Percentiles rank a stretch among this genome's conserved stretches.
phyloP scores from a whole-genome alignment of 1,140 invertebrate species.

The Neodiprion fabricii region DNA sequence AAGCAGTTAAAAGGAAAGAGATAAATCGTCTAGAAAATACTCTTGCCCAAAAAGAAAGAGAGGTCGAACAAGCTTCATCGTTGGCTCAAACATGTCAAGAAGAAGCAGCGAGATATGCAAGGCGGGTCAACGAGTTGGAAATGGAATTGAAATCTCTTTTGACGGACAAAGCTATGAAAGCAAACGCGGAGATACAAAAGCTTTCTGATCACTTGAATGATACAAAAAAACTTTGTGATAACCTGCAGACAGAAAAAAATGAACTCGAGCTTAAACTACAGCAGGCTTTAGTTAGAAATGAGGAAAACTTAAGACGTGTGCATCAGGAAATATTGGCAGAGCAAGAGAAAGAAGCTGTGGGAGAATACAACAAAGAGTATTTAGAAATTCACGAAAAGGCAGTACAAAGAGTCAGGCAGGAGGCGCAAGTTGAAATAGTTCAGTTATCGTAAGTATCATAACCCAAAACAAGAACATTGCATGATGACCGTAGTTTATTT shows the following conservation, averaged over 20 bases:
- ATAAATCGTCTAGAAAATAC: slow-evolving; percentile 50
- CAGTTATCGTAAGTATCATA: slow-evolving; percentile 49
- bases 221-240: slow-evolving; percentile 45
- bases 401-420: slow-evolving; percentile 48
- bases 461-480: background rate
- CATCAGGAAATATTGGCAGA: slow-evolving; percentile 44
- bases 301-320: slow-evolving; percentile 45
- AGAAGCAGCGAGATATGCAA: slow-evolving; percentile 41
- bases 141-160: slow-evolving; percentile 50
- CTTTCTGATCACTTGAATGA: slow-evolving; percentile 49
- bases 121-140: slow-evolving; percentile 50
- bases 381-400: slow-evolving; percentile 54
- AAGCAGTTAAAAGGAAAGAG: slow-evolving; percentile 52
- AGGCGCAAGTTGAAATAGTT: slow-evolving; percentile 49
- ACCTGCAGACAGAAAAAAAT: slow-evolving; percentile 43
- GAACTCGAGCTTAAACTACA: slow-evolving; percentile 46
- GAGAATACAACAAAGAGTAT: slow-evolving; percentile 54
- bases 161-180: slow-evolving; percentile 49
- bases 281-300: slow-evolving; percentile 44
- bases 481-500: slow-evolving; percentile 3
- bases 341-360: slow-evolving; percentile 40
- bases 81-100: slow-evolving; percentile 36
- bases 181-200: slow-evolving; percentile 50
- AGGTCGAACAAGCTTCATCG: slow-evolving; percentile 44
- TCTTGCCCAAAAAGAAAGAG: slow-evolving; percentile 47